Base-by-base conservation (phyloP, 1,140 invertebrate species). In the Megathymus violae region DNA sequence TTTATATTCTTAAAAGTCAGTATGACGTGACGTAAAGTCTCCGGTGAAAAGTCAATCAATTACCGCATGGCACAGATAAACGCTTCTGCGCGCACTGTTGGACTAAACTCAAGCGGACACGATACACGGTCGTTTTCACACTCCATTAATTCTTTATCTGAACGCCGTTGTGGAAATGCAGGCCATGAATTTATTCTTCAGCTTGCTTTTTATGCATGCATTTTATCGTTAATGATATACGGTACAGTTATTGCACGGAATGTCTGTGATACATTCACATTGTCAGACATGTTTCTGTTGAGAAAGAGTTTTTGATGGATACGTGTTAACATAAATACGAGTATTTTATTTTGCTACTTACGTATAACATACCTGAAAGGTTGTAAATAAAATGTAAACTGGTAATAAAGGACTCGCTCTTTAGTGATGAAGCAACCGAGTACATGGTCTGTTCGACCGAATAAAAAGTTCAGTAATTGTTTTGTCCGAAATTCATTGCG, bases 131-230 rank as follows among this genome's bases (percentile, higher is more conserved):
- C 60, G 66, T 76, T 76, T 80, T 83, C 73, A 73, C 78, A 76
- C 59, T 76, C 76, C 80, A 83, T 83, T 83, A 83, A 69, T 52
- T 72, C 76, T 82, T 80, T 82, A 76, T 80, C 67, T 62, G 64
- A 72, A 46, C n/a, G n/a, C n/a, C 62, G 58, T 50, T 68, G 76
- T 74, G 79, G 75, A 83, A 74, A 74, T 78, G 77, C 27, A 31
- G 27, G 27, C 27, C 4, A 31, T 31, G 27, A 31, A 31, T 31
- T 31, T 31, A 31, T 31, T 31, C 9, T 31, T 7, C 27, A 9
- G 4, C 9, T 31, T 31, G 27, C 9, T 31, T 31, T 31, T 31
- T 31, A 31, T 7, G 7, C 27, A 31, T 31, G 27, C 27, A 31
- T 31, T 31, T 31, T 31, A 31, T 31, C 27, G 4, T 31, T 7